phyloP scores from a whole-genome alignment of 2,888 invertebrate species.

The Pristionchus maxplancki region DNA sequence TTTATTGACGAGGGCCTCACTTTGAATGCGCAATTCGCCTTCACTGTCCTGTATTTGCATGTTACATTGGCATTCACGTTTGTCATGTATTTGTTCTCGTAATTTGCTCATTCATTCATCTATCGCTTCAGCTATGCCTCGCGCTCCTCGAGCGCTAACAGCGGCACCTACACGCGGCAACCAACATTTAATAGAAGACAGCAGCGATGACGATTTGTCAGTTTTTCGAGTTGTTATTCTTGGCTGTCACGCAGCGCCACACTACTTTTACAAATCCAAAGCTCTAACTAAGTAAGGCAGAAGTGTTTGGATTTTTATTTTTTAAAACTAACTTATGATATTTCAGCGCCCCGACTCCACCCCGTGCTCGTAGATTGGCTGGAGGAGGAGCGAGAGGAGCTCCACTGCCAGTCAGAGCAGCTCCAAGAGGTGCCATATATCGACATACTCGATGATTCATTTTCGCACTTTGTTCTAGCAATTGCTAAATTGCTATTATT shows the following conservation, averaged over 20 bases:
- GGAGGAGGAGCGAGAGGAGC: slow-evolving; percentile 1
- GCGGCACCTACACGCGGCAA: neutral
- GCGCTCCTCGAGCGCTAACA: neutral
- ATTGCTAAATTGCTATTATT: too few species aligned
- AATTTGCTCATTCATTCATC: neutral
- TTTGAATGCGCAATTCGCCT: too few species aligned
- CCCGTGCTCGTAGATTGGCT: neutral
- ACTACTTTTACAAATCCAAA: too few species aligned
- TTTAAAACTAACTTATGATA: too few species aligned
- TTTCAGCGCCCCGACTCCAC: neutral
- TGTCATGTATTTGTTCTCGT: neutral
- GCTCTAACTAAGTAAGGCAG: too few species aligned
- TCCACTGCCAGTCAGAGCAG: neutral
- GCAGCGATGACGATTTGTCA: neutral
- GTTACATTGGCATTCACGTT: neutral
- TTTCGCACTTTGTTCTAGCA: too few species aligned
- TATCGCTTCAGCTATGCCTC: neutral
- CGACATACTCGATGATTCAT: too few species aligned
- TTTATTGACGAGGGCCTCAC: too few species aligned
- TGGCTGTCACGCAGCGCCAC: neutral
- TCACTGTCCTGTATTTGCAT: neutral
- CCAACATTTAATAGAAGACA: neutral
- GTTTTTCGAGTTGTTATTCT: neutral
- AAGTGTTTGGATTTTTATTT: too few species aligned
- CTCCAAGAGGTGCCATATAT: too few species aligned